Evolutionary conservation across 2,113 vertebrate genomes (phyloP).

Genomic region (Pseudorhombus dupliciocellatus): DNA sequence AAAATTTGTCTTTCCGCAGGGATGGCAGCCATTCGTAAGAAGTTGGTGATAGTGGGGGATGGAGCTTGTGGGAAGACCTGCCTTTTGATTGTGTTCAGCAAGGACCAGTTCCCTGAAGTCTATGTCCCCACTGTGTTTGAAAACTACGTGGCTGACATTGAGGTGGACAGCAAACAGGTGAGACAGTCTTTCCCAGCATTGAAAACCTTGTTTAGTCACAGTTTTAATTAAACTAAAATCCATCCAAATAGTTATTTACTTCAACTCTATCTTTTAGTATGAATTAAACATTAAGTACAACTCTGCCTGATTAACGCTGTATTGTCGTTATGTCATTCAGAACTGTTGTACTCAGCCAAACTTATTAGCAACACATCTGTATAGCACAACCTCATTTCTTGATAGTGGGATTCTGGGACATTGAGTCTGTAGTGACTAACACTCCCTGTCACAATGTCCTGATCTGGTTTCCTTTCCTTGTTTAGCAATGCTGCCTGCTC

Average conservation of each 20-base stretch:
- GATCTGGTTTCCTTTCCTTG: slow-evolving; percentile 44
- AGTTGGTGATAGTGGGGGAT: slow-evolving; percentile 98
- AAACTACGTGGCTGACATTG: slow-evolving; percentile 99
- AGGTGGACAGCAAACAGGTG: slow-evolving; percentile 98
- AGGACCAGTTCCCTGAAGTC: slow-evolving; percentile 99
- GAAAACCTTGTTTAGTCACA: neutral
- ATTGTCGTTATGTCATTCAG: neutral
- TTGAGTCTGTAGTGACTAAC: slow-evolving; percentile 37
- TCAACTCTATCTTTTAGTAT: neutral
- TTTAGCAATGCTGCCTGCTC: slow-evolving; percentile 39
- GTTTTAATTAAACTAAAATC: neutral
- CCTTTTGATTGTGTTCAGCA: slow-evolving; percentile 98
- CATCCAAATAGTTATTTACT: neutral
- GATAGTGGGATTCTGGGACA: slow-evolving; percentile 51
- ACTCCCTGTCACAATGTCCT: slow-evolving; percentile 7
- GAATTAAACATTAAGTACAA: no score
- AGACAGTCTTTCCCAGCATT: slow-evolving; percentile 20
- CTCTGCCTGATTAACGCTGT: no score
- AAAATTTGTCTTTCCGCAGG: slow-evolving; percentile 72
- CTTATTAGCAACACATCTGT: slow-evolving; percentile 17
- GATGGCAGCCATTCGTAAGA: slow-evolving; percentile 99
- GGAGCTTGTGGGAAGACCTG: slow-evolving; percentile 99
- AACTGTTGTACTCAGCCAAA: slow-evolving; percentile 1
- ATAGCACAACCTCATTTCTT: slow-evolving; percentile 34
- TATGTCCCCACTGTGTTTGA: slow-evolving; percentile 99